A percentile compares a stretch with the other conserved stretches of the same genome.
phyloP scores from a whole-genome alignment of 2,113 vertebrate genomes.

The Silurus glanis region DNA sequence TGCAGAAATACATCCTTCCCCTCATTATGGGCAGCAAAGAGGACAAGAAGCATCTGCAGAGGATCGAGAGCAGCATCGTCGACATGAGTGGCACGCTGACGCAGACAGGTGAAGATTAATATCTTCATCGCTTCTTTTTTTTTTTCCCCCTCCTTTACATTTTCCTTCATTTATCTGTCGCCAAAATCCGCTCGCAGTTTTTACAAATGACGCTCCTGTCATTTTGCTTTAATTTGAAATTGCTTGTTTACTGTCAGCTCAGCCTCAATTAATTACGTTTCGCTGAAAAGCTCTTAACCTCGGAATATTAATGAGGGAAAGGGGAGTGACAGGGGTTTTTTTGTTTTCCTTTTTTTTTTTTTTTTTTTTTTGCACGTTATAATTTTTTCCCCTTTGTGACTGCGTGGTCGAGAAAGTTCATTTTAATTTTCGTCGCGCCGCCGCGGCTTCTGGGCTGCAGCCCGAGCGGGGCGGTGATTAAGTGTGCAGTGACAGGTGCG shows the following conservation, averaged over 20 bases:
- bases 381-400: conserved; percentile 49
- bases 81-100: conserved; percentile 99
- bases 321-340: conserved; percentile 96
- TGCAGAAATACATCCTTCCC: conserved; percentile 96
- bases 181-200: conserved; percentile 96
- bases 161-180: conserved; percentile 99
- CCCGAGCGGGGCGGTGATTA: conserved; percentile 71
- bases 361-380: conserved; percentile 49
- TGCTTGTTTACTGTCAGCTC: conserved; percentile 99
- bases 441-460: conserved; percentile 40
- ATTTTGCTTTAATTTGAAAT: conserved; percentile 99
- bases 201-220: conserved; percentile 99
- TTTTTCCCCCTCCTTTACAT: conserved; percentile 76
- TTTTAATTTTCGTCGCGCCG: conserved; percentile 85
- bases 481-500: conserved; percentile 78
- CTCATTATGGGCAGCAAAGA: conserved; percentile 93
- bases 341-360: conserved; percentile 53
- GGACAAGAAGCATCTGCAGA: conserved; percentile 97
- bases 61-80: conserved; percentile 90
- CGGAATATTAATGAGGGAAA: conserved; percentile 99
- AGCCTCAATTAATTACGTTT: conserved; percentile 99
- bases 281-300: conserved; percentile 99
- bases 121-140: conserved; percentile 86
- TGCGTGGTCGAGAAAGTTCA: conserved; percentile 93
- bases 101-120: conserved; percentile 99